phyloP scores from a whole-genome alignment of 2,888 invertebrate genomes.

The Elegia similella region DNA sequence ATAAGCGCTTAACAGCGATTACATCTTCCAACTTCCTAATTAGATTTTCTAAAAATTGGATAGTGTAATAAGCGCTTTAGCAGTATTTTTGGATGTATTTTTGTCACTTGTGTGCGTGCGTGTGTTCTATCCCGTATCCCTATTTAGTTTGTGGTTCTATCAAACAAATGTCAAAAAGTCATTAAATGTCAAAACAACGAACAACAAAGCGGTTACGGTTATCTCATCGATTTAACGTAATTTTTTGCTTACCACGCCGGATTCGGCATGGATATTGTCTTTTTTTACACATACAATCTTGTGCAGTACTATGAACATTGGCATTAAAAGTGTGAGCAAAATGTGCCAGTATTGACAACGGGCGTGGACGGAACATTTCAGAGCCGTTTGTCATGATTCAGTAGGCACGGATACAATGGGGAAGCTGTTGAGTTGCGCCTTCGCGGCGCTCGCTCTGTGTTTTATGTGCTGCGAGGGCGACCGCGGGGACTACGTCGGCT shows the following conservation, averaged over 20 bases:
- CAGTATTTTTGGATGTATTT: too few relatives aligned
- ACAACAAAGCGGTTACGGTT: constrained; percentile 27
- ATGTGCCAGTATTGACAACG: constrained; percentile 12
- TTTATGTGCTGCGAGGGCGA: constrained; percentile 42
- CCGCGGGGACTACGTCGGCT: constrained; percentile 71
- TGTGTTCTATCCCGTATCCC: too few relatives aligned
- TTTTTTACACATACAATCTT: background rate
- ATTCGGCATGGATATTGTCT: constrained; percentile 3
- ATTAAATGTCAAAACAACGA: constrained; percentile 1
- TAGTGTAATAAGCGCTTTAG: too few relatives aligned
- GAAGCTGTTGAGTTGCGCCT: constrained; percentile 35
- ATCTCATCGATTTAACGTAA: constrained; percentile 22
- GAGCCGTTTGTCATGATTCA: constrained; percentile 43
- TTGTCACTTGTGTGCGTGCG: too few relatives aligned
- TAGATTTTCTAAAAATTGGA: too few relatives aligned
- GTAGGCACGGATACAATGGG: constrained; percentile 54
- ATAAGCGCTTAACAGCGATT: too few relatives aligned
- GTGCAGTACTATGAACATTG: background rate
- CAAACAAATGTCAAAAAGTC: background rate
- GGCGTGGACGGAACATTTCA: constrained; percentile 32
- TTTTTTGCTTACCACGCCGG: background rate
- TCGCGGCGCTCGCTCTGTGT: constrained; percentile 37
- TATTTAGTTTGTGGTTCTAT: too few relatives aligned
- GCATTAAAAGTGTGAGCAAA: background rate
- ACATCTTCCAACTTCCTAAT: too few relatives aligned